A percentile compares a stretch with the other conserved stretches of the same genome.
Conservation (phyloP, 2,113 vertebrate species). For the Phasianus colchicus region DNA sequence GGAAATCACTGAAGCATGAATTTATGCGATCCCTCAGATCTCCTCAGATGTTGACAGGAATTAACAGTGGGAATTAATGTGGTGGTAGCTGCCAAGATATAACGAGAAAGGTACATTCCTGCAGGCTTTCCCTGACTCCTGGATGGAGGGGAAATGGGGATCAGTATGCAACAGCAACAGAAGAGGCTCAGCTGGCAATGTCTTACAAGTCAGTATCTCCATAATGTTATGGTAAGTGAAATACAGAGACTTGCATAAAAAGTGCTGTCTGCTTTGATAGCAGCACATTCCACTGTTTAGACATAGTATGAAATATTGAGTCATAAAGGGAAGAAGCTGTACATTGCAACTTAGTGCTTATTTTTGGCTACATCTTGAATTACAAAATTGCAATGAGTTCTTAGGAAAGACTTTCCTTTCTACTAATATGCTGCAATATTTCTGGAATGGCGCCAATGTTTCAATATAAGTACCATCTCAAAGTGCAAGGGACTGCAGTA, state of each 20-base stretch:
- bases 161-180: not conserved
- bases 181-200: not conserved
- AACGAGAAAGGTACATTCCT: not conserved
- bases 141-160: not conserved
- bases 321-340: constrained; percentile 11
- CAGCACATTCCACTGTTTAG: constrained; percentile 4
- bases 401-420: constrained; percentile 51
- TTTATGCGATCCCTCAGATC: not conserved
- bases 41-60: not conserved
- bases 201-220: not conserved
- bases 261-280: not conserved
- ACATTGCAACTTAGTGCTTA: constrained; percentile 22
- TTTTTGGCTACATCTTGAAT: constrained; percentile 53
- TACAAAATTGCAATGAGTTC: constrained; percentile 55
- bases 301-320: constrained; percentile 36
- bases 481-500: not conserved
- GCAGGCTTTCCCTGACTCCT: not conserved
- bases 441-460: constrained; percentile 35
- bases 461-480: constrained; percentile 33
- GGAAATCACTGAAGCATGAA: not conserved
- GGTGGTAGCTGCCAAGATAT: not conserved
- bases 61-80: not conserved
- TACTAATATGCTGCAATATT: constrained; percentile 10
- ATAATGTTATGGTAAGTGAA: constrained; percentile 20
- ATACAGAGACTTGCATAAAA: not conserved